A percentile compares a stretch with the other conserved stretches of the same genome.
These are phyloP conservation scores for Crossaster papposus DNA, from an alignment of 53 echinoderm and acorn worm species.

Conservation along the genomic window DNA sequence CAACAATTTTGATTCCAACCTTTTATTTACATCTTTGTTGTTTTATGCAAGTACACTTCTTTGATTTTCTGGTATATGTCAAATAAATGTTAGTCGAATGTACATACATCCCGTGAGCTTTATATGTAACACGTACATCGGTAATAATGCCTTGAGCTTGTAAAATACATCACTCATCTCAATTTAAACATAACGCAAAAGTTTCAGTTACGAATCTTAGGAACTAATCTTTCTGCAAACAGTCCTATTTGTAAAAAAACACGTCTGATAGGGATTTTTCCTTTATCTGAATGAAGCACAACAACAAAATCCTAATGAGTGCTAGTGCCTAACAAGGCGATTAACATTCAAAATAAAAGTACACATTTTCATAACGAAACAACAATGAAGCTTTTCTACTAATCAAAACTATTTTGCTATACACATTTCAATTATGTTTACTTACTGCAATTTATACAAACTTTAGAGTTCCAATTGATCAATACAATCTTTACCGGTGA, in stretches of 20 bases:
- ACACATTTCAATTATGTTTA: not conserved
- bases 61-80: not conserved
- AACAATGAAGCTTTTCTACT: not conserved
- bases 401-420: not conserved
- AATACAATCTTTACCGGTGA: not conserved
- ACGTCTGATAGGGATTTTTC: no score
- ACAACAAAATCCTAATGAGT: not conserved
- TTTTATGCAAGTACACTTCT: not conserved
- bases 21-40: not conserved
- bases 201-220: no score
- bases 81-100: not conserved
- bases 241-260: no score
- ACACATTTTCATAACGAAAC: no score
- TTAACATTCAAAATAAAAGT: not conserved
- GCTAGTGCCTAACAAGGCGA: not conserved
- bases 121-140: not conserved
- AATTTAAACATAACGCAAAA: no score
- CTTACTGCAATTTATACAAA: constrained; percentile 17
- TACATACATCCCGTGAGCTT: not conserved
- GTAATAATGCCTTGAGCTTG: no score
- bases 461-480: not conserved
- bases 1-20: not conserved
- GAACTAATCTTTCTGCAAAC: no score
- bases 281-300: no score
- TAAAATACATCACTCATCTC: no score